Conservation (phyloP, 1,140 invertebrate genomes). For the Subanguina moxae region DNA sequence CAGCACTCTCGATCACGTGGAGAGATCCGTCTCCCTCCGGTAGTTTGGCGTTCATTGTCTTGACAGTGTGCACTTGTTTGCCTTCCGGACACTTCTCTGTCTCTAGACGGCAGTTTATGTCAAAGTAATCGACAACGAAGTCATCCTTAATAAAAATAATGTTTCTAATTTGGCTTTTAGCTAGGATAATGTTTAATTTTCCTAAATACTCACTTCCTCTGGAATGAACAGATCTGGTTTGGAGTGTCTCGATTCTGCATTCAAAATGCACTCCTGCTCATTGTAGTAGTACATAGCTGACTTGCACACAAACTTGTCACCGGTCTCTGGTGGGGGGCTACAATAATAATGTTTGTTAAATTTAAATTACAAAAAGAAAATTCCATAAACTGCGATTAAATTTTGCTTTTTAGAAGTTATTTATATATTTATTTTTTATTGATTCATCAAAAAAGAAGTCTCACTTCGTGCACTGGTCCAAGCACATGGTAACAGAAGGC, state of each 20-base stretch:
- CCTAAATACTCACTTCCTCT: too few species aligned
- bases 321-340: slow-evolving; percentile 58
- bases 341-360: slow-evolving; percentile 14
- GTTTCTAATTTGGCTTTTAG: too few species aligned
- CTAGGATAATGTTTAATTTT: too few species aligned
- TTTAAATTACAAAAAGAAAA: too few species aligned
- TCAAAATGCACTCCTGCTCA: slow-evolving; percentile 59
- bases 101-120: slow-evolving; percentile 57
- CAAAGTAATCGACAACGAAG: slow-evolving; percentile 54
- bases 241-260: slow-evolving; percentile 53
- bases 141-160: too few species aligned
- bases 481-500: slow-evolving; percentile 59
- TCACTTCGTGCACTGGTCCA: slow-evolving; percentile 59
- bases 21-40: slow-evolving; percentile 55
- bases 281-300: slow-evolving; percentile 60
- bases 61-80: slow-evolving; percentile 38
- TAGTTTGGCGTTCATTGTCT: slow-evolving; percentile 53
- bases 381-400: too few species aligned
- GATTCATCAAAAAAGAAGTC: too few species aligned
- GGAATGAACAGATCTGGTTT: slow-evolving; percentile 59
- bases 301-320: slow-evolving; percentile 58
- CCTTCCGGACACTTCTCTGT: slow-evolving; percentile 51
- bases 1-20: slow-evolving; percentile 50
- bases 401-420: background rate
- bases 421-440: slow-evolving; percentile 12